A percentile compares a stretch with the other conserved stretches of the same genome.
Evolutionary conservation across 1,140 invertebrate species (phyloP).

Genomic region (Drosophila malerkotliana): DNA sequence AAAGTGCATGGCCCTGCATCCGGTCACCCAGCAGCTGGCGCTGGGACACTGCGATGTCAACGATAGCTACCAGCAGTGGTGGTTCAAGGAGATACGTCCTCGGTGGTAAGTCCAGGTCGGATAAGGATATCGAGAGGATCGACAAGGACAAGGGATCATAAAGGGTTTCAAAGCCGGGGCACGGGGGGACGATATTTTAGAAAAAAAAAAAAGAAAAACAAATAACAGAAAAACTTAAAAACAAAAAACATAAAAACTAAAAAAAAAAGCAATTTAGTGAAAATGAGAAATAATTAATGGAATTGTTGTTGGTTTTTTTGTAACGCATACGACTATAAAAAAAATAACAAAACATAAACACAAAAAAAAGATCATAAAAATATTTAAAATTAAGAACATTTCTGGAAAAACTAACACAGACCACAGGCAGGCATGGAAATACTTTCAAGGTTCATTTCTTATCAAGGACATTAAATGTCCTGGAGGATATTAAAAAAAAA

Average conservation of each 20-base stretch:
- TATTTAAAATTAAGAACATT: conserved; percentile 18
- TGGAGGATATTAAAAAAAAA: conserved; percentile 27
- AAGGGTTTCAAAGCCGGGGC: conserved; percentile 38
- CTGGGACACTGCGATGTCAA: conserved; percentile 92
- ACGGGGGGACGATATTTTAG: conserved; percentile 57
- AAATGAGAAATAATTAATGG: conserved; percentile 58
- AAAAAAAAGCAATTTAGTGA: conserved; percentile 74
- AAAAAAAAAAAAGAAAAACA: conserved; percentile 43
- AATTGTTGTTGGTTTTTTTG: conserved; percentile 71
- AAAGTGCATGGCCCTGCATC: conserved; percentile 94
- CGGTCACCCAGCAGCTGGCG: conserved; percentile 90
- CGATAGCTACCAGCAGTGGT: conserved; percentile 95
- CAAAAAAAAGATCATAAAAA: conserved; percentile 12
- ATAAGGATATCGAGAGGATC: neutral
- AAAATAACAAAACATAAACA: neutral
- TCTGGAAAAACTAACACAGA: conserved; percentile 43
- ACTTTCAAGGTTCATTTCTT: neutral
- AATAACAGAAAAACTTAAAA: neutral
- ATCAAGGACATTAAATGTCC: conserved; percentile 20
- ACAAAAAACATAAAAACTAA: conserved; percentile 32
- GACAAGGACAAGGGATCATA: conserved; percentile 29
- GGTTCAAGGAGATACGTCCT: conserved; percentile 89
- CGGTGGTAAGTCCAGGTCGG: conserved; percentile 54
- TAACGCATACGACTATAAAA: conserved; percentile 38
- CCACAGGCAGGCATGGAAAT: conserved; percentile 16